Conservation (phyloP, 2,797 vertebrate genomes). For the Discoglossus pictus region DNA sequence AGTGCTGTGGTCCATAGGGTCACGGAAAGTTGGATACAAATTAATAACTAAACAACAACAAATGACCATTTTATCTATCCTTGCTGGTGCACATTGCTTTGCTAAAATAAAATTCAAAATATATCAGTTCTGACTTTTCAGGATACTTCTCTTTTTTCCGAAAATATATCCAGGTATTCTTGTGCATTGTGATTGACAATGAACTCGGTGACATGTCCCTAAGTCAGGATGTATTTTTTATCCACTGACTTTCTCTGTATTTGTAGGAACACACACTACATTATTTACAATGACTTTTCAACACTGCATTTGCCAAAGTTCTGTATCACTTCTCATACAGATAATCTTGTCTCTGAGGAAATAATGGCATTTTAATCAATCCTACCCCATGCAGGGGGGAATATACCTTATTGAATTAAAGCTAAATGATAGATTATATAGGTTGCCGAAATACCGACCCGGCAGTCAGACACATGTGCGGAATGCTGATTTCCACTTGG, state of each 20-base stretch:
- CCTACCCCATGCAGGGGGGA: background rate
- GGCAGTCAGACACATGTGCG: constrained; percentile 21
- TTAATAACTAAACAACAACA: too few relatives aligned
- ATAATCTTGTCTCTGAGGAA: background rate
- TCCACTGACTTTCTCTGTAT: background rate
- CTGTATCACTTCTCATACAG: too few relatives aligned
- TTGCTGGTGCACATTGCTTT: too few relatives aligned
- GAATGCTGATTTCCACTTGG: constrained; percentile 25
- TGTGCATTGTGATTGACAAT: background rate
- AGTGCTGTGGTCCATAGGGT: too few relatives aligned
- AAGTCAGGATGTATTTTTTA: constrained; percentile 6
- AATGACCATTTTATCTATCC: too few relatives aligned
- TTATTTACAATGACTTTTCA: too few relatives aligned
- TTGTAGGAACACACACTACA: background rate
- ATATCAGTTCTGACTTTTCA: too few relatives aligned
- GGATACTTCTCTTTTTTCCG: too few relatives aligned
- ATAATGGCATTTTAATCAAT: background rate
- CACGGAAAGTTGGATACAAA: too few relatives aligned
- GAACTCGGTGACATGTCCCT: background rate
- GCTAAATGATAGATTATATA: constrained; percentile 47
- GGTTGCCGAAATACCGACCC: constrained; percentile 31
- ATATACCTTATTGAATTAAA: constrained; percentile 40
- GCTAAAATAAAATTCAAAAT: too few relatives aligned
- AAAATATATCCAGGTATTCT: background rate
- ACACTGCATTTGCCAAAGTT: too few relatives aligned